Percentiles rank a stretch among this genome's conserved stretches.
Evolutionary conservation across 92 coral and sea anemone genomes (phyloP).

Genomic region (Parazoanthus darwini): DNA sequence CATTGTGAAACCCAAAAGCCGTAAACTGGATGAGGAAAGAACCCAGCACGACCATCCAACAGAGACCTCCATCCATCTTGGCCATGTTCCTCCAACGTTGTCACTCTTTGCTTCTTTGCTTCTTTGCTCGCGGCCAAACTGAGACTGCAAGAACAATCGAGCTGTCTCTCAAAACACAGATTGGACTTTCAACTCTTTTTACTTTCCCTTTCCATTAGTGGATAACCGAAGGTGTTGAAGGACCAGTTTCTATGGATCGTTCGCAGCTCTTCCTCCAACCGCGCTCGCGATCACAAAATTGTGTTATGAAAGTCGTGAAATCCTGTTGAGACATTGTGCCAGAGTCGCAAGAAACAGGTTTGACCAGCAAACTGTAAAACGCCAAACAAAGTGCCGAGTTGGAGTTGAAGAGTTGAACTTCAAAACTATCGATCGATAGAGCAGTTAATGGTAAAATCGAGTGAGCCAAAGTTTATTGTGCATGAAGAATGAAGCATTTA

Average conservation of each 20-base stretch:
- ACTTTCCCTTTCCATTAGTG: background rate
- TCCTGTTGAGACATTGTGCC: background rate
- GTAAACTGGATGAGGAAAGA: constrained; percentile 22
- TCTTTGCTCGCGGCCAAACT: background rate
- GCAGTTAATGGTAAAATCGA: background rate
- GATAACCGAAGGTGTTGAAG: background rate
- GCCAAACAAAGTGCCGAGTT: background rate
- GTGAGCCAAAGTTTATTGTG: background rate
- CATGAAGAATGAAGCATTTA: background rate
- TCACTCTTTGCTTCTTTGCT: background rate
- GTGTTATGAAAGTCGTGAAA: background rate
- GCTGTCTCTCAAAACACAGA: background rate
- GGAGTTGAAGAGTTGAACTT: background rate
- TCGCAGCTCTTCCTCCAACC: background rate
- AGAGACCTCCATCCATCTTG: constrained; percentile 16
- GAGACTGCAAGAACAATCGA: background rate
- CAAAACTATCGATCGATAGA: background rate
- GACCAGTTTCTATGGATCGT: background rate
- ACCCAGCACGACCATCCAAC: constrained; percentile 18
- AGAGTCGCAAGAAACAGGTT: background rate
- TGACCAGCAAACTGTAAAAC: background rate
- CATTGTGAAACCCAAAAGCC: constrained; percentile 23
- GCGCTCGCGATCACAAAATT: background rate
- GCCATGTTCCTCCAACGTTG: background rate
- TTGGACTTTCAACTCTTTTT: background rate